Evolutionary conservation across 2,113 vertebrate species (phyloP).

Genomic region (Neofelis nebulosa): DNA sequence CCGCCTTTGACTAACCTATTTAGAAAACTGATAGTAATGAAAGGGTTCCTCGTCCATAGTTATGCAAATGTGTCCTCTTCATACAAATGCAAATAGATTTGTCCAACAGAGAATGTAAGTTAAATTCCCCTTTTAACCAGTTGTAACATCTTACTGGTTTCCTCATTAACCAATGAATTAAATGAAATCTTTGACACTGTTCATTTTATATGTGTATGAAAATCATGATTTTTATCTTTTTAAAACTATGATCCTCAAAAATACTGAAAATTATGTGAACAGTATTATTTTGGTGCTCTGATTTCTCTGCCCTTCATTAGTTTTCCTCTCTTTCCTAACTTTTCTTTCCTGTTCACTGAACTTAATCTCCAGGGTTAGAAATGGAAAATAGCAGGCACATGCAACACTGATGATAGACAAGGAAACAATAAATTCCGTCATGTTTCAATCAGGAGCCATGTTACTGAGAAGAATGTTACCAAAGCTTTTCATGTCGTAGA

Average conservation of each 20-base stretch:
- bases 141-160: neutral
- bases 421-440: neutral
- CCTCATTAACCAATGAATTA: neutral
- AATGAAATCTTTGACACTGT: neutral
- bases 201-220: neutral
- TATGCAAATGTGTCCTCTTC: neutral
- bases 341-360: neutral
- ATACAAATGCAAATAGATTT: neutral
- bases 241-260: neutral
- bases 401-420: neutral
- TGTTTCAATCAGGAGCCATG: neutral
- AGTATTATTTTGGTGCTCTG: neutral
- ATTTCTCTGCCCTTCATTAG: neutral
- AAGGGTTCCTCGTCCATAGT: neutral
- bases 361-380: neutral
- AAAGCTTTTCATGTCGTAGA: neutral
- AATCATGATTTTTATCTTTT: slow-evolving; percentile 15
- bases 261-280: neutral
- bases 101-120: neutral
- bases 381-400: neutral
- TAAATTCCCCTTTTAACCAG: slow-evolving; percentile 8
- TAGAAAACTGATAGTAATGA: neutral
- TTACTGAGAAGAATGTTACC: neutral
- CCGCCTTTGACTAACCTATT: neutral
- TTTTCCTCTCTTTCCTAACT: neutral